Evolutionary conservation across 2,113 vertebrate genomes (phyloP).

Genomic region (Abramis brama): DNA sequence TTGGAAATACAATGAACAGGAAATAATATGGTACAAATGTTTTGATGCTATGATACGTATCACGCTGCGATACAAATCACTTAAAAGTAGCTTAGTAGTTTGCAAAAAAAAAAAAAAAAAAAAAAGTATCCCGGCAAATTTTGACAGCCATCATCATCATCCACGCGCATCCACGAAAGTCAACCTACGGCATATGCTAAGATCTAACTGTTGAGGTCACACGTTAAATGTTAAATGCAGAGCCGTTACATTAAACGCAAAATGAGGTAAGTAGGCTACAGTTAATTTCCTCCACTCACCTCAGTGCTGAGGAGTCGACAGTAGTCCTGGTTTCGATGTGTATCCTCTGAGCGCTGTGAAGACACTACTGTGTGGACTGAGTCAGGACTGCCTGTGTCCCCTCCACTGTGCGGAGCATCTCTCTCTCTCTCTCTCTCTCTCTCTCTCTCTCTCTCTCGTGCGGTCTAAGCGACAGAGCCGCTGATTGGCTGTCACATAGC

Average conservation of each 20-base stretch:
- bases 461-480: conserved; percentile 3
- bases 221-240: background rate
- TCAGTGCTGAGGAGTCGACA: conserved; percentile 4
- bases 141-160: background rate
- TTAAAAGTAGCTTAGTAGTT: background rate
- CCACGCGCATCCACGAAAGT: conserved; percentile 4
- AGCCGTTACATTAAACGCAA: background rate
- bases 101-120: conserved; percentile 12
- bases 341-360: conserved; percentile 47
- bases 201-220: background rate
- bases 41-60: background rate
- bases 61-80: background rate
- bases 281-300: conserved; percentile 41
- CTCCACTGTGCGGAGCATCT: conserved; percentile 42
- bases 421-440: conserved; percentile 34
- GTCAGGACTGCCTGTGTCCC: background rate
- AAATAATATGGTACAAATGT: background rate
- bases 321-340: conserved; percentile 44
- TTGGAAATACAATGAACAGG: background rate
- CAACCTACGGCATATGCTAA: background rate
- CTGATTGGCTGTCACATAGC: conserved; percentile 54
- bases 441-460: conserved; percentile 13
- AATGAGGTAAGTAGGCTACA: background rate
- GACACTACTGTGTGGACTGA: conserved; percentile 41
- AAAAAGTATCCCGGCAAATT: background rate